Base-by-base conservation (phyloP, 2,113 vertebrate species). In the Esox niger region DNA sequence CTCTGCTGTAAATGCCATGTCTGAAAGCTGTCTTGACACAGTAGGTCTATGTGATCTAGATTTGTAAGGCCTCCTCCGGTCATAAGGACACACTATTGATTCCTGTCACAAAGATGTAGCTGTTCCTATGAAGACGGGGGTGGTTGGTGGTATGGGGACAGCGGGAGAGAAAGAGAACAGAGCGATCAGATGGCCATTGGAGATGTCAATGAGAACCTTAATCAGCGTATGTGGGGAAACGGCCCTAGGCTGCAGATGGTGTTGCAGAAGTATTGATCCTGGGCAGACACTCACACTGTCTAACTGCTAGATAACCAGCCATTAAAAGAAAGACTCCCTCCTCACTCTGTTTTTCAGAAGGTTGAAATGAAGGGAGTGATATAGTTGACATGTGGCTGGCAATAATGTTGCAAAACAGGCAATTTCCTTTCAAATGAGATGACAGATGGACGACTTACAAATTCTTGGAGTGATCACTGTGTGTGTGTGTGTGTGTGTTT, bases 201-300 rank as follows among this genome's bases (percentile, higher is more conserved):
- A 85, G 81, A 77, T 81, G 82, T 89, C 84, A 84, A 76, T 84
- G 82, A 38, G 74, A 70, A 64, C 78, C 52, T 87, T 78, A 85
- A 75, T 85, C 79, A 82, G 69, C 23, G 46, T 75, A 73, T 71
- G 79, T 79, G 71, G 73, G 68, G 49, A 66, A 62, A 74, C 70
- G 64, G 69, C 69, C 26, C 6, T 10, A 65, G 60, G 68, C 47
- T 33, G 56, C 80, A 81, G 84, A 88, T 80, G 76, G 79, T 73
- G 76, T 66, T 64, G 38, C 17, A 43, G 13, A 49, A 55, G 59
- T 85, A 88, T 84, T 84, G 87, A 90, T 86, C 74, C 70, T 61
- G 78, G 77, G 73, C 77, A 74, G 57, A 77, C 71, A 61, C 73
- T 78, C 84, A 75, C 77, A 77, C 65, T 21, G 74, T 74, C 77